Evolutionary conservation across 2,888 invertebrate species (phyloP), one percentile per base, ranked within the genome.

Genomic region (Rhogogaster chlorosoma): DNA sequence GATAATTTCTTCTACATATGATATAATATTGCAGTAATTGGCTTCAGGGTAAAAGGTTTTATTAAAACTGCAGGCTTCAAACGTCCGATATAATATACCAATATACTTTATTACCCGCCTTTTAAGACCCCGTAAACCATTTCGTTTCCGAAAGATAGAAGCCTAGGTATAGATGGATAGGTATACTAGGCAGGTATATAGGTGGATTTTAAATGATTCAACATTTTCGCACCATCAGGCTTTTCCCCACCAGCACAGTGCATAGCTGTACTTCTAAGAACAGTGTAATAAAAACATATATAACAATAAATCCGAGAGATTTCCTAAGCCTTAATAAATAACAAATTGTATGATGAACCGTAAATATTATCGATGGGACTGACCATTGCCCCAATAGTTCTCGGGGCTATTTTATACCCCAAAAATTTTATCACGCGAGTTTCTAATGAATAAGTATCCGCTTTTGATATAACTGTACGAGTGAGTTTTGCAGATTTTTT

Each of bases 121-220:
- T 77, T 77, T 77, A 12, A 77, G 45, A 77, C 77, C 29, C 49
- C 77, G 29, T 77, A 49, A 77, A 77, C 77, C n/a, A 77, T 77
- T 77, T 10, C 32, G 5, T 26, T 29, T 12, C 29, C 77, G 77
- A 18, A 42, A 22, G 45, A 71, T 38, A 71, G 36, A 53, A 53
- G 53, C n/a, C n/a, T 53, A 53, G 53, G 7, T 18, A 10, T 42
- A 26, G n/a, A 42, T 49, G 22, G 1, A 49, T 15, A 18, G 5
- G 9, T 73, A 38, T 42, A 38, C 26, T 42, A 10, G 18, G n/a
- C 12, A 36, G 10, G 12, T 38, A 38, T 22, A n/a, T 42, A 38
- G 15, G 38, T 22, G 26, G n/a, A 71, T 18, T 22, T 71, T 0
- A 36, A 42, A 22, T 73, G 22, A 73, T 73, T 42, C 73, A n/a